Evolutionary conservation across 2,797 vertebrate species (phyloP).

Genomic region (Vultur gryphus): DNA sequence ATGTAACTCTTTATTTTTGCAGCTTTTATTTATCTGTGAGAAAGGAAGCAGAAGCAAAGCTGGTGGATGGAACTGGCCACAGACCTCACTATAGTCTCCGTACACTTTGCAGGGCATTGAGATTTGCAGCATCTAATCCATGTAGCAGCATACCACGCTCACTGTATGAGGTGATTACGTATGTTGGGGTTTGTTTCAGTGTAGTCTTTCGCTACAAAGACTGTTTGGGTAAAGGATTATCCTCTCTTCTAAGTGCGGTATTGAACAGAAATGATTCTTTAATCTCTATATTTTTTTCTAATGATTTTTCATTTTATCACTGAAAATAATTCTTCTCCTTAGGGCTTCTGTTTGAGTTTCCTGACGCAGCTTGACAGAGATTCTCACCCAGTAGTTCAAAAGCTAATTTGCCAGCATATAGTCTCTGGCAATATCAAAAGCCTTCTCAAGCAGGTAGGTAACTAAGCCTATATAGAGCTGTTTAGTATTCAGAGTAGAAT

Average conservation of each 20-base stretch:
- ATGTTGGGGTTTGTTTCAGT: background rate
- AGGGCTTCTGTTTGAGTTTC: slow-evolving; percentile 98
- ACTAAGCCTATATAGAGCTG: background rate
- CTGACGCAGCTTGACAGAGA: slow-evolving; percentile 91
- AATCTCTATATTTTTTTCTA: background rate
- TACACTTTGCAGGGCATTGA: slow-evolving; percentile 91
- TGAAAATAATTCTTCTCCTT: slow-evolving; percentile 1
- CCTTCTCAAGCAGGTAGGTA: slow-evolving; percentile 86
- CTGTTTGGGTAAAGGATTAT: background rate
- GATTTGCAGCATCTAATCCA: slow-evolving; percentile 85
- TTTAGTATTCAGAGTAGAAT: background rate
- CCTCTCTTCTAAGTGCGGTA: background rate
- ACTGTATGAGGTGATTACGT: slow-evolving; percentile 87
- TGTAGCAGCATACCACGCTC: slow-evolving; percentile 89
- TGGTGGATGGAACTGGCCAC: slow-evolving; percentile 92
- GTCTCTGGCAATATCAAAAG: slow-evolving; percentile 86
- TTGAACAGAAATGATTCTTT: background rate
- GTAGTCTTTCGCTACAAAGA: background rate
- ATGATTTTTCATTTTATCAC: background rate
- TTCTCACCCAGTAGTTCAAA: slow-evolving; percentile 90
- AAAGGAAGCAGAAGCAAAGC: slow-evolving; percentile 78
- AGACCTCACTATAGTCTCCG: slow-evolving; percentile 94
- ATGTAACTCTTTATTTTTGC: background rate
- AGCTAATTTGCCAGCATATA: slow-evolving; percentile 88
- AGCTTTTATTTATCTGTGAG: slow-evolving; percentile 92